Percentiles rank a stretch among this genome's conserved stretches.
phyloP scores from a whole-genome alignment of 2,888 invertebrate genomes.

The Pachydiplax longipennis region DNA sequence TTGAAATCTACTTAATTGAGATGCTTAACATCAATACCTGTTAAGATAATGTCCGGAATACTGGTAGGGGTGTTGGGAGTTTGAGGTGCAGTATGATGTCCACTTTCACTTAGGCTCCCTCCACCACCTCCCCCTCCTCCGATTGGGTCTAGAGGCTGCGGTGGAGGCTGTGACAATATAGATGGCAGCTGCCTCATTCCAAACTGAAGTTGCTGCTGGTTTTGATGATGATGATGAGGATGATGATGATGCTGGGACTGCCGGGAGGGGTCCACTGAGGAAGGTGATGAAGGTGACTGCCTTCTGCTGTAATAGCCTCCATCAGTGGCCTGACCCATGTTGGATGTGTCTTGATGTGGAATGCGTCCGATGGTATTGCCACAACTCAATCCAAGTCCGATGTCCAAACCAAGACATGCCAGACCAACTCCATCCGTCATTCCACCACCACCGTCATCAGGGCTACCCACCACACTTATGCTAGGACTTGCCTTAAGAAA shows the following conservation, averaged over 20 bases:
- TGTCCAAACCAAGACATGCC: constrained; percentile 26
- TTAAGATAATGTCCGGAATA: constrained; percentile 83
- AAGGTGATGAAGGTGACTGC: constrained; percentile 28
- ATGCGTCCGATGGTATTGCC: constrained; percentile 23
- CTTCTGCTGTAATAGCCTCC: constrained; percentile 30
- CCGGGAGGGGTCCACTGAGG: background rate
- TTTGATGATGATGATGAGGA: background rate
- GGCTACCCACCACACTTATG: constrained; percentile 27
- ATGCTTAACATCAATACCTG: constrained; percentile 65
- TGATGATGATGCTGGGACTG: constrained; percentile 48
- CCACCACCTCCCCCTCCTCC: constrained; percentile 22
- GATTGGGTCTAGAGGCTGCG: constrained; percentile 13
- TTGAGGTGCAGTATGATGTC: constrained; percentile 63
- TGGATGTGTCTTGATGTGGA: background rate
- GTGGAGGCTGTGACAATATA: constrained; percentile 26
- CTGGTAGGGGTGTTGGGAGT: constrained; percentile 80
- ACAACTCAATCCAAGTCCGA: constrained; percentile 11
- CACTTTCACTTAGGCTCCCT: constrained; percentile 15
- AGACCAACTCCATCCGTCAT: background rate
- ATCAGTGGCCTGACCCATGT: constrained; percentile 9
- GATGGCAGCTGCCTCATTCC: constrained; percentile 21
- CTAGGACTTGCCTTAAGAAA: background rate
- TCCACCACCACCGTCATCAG: constrained; percentile 23
- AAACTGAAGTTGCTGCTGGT: background rate
- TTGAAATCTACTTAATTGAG: background rate